phyloP scores from a whole-genome alignment of 1,140 invertebrate species.

The Planococcus citri region DNA sequence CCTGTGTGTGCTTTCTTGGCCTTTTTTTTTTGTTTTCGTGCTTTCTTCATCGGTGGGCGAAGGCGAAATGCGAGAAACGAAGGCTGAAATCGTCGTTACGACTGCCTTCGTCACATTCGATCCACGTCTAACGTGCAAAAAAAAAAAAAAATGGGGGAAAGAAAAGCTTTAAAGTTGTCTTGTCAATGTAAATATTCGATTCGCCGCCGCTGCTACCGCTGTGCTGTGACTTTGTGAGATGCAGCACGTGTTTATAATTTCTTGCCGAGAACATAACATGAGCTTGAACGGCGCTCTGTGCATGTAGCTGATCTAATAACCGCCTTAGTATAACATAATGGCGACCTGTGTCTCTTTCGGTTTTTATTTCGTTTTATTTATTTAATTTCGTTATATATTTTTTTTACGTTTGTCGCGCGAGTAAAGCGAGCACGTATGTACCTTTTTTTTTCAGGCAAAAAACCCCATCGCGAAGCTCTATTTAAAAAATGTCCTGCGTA shows the following conservation, averaged over 20 bases:
- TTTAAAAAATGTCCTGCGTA: neutral
- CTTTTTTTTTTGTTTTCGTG: too few relatives aligned
- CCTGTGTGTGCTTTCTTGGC: too few relatives aligned
- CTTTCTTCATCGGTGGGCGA: neutral
- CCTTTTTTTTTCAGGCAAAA: neutral
- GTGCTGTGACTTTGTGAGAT: too few relatives aligned
- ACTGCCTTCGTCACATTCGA: neutral
- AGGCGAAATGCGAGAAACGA: too few relatives aligned
- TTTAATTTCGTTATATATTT: neutral
- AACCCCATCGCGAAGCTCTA: neutral
- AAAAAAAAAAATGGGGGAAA: neutral
- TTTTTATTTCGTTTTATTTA: neutral
- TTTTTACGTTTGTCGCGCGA: neutral
- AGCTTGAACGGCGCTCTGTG: neutral
- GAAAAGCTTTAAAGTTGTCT: neutral
- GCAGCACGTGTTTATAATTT: conserved; percentile 6
- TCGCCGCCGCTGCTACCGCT: neutral
- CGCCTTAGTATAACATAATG: neutral
- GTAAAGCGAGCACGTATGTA: neutral
- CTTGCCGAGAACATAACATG: neutral
- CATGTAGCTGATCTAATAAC: neutral
- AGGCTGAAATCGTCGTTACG: neutral
- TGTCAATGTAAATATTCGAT: conserved; percentile 7
- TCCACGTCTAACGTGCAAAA: neutral
- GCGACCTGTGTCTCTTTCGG: neutral